Percentiles rank a stretch among this genome's conserved stretches.
Conservation (phyloP, 2,113 vertebrate species). For the Eretmochelys imbricata region DNA sequence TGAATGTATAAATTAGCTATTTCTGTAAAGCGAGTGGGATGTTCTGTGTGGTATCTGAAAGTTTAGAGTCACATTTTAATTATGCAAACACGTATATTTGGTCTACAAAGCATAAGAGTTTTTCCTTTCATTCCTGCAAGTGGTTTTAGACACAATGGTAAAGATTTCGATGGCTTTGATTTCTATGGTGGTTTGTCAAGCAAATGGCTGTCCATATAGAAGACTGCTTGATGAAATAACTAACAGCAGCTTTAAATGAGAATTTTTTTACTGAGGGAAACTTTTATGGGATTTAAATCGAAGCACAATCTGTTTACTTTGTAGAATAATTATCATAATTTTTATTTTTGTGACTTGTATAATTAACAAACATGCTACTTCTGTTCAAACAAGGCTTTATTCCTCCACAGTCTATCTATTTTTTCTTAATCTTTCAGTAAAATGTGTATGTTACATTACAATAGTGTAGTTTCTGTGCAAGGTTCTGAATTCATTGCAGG, state of each 20-base stretch:
- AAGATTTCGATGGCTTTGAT: neutral
- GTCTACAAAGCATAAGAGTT: neutral
- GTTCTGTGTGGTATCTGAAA: constrained; percentile 1
- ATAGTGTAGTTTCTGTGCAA: neutral
- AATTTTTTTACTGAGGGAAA: neutral
- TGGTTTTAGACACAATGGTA: neutral
- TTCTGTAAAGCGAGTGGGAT: constrained; percentile 1
- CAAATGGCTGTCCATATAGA: neutral
- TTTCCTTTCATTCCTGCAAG: neutral
- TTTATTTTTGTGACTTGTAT: neutral
- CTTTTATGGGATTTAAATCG: neutral
- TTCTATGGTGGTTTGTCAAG: neutral
- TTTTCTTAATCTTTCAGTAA: neutral
- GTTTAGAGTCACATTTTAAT: constrained; percentile 13
- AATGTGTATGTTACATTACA: neutral
- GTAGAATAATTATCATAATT: neutral
- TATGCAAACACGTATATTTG: neutral
- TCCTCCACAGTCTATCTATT: neutral
- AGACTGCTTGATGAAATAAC: neutral
- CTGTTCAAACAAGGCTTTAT: neutral
- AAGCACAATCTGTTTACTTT: neutral
- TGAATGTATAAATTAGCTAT: neutral
- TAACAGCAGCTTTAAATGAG: neutral
- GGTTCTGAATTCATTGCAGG: neutral
- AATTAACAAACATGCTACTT: neutral